phyloP scores from a whole-genome alignment of 1,140 invertebrate genomes.

The Zaprionus ornatus region DNA sequence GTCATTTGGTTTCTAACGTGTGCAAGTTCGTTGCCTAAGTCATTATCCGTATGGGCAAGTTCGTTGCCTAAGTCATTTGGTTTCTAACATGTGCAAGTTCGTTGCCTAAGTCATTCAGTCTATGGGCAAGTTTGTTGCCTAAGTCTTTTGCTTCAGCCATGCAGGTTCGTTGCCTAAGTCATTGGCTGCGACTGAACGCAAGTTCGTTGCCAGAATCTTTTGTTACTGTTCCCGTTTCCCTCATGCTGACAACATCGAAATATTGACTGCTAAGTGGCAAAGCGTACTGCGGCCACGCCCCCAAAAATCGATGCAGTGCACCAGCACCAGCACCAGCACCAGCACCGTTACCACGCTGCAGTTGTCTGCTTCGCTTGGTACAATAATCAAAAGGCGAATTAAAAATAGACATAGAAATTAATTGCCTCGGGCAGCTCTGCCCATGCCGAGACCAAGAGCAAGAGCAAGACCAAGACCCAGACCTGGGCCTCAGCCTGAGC shows the following conservation, averaged over 20 bases:
- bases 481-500: background rate
- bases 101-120: no score
- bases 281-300: background rate
- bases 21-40: slow-evolving; percentile 14
- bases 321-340: slow-evolving; percentile 33
- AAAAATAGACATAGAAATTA: slow-evolving; percentile 74
- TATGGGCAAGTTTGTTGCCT: background rate
- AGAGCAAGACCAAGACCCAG: background rate
- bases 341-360: slow-evolving; percentile 35
- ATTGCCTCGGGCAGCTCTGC: slow-evolving; percentile 58
- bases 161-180: background rate
- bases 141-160: background rate
- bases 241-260: background rate
- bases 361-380: slow-evolving; percentile 1
- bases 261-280: slow-evolving; percentile 5
- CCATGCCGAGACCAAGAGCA: background rate
- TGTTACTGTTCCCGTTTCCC: background rate
- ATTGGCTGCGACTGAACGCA: background rate
- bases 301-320: slow-evolving; percentile 9
- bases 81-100: background rate
- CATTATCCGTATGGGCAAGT: background rate
- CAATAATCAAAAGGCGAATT: slow-evolving; percentile 63
- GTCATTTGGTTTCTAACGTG: background rate
- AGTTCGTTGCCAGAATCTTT: slow-evolving; percentile 1
- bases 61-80: background rate